phyloP scores from a whole-genome alignment of 2,113 vertebrate species.

The Callopanchax toddi region DNA sequence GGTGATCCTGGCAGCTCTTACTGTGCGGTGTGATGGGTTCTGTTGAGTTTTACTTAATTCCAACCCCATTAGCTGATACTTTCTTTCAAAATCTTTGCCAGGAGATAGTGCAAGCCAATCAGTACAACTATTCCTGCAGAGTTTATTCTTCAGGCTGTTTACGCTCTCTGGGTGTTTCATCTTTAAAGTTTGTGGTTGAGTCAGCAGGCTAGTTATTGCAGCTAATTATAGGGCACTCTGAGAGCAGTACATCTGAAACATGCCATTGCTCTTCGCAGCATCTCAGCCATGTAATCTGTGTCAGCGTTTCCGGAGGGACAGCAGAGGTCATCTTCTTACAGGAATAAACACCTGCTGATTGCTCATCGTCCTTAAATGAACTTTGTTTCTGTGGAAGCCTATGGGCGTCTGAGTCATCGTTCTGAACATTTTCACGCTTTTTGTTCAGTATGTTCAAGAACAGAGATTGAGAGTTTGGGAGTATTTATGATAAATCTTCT shows the following conservation, averaged over 20 bases:
- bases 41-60: not conserved
- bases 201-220: not conserved
- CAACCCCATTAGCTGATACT: not conserved
- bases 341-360: constrained; percentile 11
- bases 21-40: not conserved
- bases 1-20: not conserved
- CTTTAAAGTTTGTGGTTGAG: constrained; percentile 5
- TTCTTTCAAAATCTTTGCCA: not conserved
- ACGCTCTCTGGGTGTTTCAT: constrained; percentile 4
- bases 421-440: not conserved
- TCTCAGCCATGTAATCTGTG: not conserved
- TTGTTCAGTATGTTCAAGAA: too few relatives aligned
- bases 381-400: not conserved
- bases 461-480: too few relatives aligned
- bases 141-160: constrained; percentile 7
- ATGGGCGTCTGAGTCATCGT: not conserved
- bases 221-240: constrained; percentile 1
- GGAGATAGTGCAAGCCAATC: not conserved
- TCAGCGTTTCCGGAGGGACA: not conserved
- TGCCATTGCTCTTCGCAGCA: not conserved
- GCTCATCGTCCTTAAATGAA: not conserved
- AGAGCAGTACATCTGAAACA: not conserved
- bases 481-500: too few relatives aligned
- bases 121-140: not conserved
- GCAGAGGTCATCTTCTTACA: not conserved